phyloP scores from a whole-genome alignment of 2,888 invertebrate species.

The Tupiocoris notatus region DNA sequence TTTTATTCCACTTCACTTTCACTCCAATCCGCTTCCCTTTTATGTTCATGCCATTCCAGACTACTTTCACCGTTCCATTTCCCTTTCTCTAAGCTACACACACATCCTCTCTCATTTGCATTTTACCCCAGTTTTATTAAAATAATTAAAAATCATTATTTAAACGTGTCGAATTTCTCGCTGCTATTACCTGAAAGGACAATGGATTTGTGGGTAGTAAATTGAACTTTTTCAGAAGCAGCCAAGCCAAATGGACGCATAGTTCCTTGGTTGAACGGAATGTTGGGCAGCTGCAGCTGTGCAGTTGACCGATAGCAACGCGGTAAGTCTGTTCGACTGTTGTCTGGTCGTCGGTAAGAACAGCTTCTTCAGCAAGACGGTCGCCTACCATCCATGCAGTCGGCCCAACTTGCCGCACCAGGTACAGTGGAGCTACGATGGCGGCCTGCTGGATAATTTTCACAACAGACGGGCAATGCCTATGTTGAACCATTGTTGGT shows the following conservation, averaged over 20 bases:
- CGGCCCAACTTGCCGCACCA: slow-evolving; percentile 27
- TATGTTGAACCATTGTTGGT: slow-evolving; percentile 27
- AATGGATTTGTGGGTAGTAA: slow-evolving; percentile 44
- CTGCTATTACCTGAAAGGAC: slow-evolving; percentile 48
- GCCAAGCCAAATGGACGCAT: slow-evolving; percentile 49
- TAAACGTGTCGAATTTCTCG: no score
- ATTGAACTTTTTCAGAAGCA: slow-evolving; percentile 47
- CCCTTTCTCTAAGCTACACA: no score
- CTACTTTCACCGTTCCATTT: no score
- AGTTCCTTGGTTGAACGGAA: slow-evolving; percentile 45
- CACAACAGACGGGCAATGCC: slow-evolving; percentile 9
- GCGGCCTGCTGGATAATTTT: slow-evolving; percentile 8
- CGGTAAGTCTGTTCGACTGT: background rate
- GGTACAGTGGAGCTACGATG: slow-evolving; percentile 10
- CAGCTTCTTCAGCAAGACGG: background rate
- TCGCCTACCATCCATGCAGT: slow-evolving; percentile 33
- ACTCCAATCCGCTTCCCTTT: no score
- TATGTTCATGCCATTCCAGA: no score
- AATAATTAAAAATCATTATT: no score
- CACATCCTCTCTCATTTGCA: no score
- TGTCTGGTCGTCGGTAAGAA: no score
- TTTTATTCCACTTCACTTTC: no score
- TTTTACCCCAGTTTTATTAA: no score
- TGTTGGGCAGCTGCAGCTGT: slow-evolving; percentile 47
- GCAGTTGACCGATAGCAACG: slow-evolving; percentile 47